Evolutionary conservation across 2,797 vertebrate species (phyloP).

Genomic region (Alectoris magna): DNA sequence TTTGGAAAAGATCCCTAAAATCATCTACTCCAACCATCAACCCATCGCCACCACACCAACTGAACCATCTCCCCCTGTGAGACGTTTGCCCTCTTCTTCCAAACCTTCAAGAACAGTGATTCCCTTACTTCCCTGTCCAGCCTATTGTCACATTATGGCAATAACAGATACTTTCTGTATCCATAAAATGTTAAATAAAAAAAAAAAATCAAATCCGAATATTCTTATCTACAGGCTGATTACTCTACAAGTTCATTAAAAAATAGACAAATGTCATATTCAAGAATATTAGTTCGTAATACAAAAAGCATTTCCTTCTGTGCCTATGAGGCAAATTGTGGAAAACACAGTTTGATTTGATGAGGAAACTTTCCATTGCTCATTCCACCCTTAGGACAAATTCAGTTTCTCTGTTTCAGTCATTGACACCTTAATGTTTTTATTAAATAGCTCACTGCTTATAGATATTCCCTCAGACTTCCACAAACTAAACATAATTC

Average conservation of each 20-base stretch:
- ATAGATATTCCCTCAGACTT: background rate
- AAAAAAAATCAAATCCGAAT: background rate
- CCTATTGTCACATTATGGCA: background rate
- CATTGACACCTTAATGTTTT: background rate
- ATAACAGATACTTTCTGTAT: background rate
- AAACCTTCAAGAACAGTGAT: too few species aligned
- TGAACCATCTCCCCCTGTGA: too few species aligned
- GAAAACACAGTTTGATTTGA: constrained; percentile 12
- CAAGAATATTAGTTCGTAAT: constrained; percentile 7
- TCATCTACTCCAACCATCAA: too few species aligned
- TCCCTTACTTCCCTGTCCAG: too few species aligned
- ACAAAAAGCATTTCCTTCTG: constrained; percentile 20
- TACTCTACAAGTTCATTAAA: constrained; percentile 28
- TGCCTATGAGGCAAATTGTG: constrained; percentile 11
- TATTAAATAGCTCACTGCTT: constrained; percentile 21
- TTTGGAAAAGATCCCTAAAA: too few species aligned
- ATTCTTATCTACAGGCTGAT: constrained; percentile 10
- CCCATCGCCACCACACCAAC: too few species aligned
- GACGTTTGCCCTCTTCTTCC: too few species aligned
- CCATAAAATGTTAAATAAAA: background rate
- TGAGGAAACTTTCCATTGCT: constrained; percentile 19
- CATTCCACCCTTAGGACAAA: constrained; percentile 22
- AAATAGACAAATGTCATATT: constrained; percentile 22
- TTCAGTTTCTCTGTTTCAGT: background rate
- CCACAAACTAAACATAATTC: background rate